A percentile compares a stretch with the other conserved stretches of the same genome.
phyloP scores from a whole-genome alignment of 2,113 vertebrate genomes.

The Eulacestoma nigropectus region DNA sequence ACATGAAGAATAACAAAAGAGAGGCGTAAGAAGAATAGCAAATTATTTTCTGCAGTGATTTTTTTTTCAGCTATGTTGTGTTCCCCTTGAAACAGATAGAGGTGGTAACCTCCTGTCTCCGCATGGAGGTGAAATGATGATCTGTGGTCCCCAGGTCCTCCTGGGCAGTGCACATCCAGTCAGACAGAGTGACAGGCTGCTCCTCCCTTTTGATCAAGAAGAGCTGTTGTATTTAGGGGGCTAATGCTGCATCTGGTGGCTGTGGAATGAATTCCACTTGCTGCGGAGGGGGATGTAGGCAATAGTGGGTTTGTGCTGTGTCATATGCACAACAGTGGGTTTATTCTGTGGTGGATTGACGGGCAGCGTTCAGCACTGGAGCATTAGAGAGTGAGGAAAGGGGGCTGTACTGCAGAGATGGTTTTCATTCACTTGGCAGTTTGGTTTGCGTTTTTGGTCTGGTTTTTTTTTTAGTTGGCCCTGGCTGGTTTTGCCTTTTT shows the following conservation, averaged over 20 bases:
- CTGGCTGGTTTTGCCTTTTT: constrained; percentile 13
- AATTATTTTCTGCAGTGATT: background rate
- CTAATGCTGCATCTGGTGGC: background rate
- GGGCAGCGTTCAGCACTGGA: background rate
- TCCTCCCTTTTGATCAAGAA: background rate
- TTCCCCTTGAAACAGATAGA: background rate
- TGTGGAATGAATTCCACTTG: background rate
- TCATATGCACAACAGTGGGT: background rate
- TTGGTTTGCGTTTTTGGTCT: background rate
- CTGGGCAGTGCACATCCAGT: background rate
- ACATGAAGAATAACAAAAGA: background rate
- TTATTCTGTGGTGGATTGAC: background rate
- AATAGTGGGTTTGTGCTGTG: background rate
- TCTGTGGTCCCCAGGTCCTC: background rate
- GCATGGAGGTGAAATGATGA: background rate
- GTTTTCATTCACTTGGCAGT: constrained; percentile 17
- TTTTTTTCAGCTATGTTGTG: background rate
- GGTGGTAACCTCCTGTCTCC: background rate
- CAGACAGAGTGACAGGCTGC: background rate
- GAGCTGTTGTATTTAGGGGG: background rate
- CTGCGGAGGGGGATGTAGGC: background rate
- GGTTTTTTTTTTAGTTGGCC: background rate
- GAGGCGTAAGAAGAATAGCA: background rate
- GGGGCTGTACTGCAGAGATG: background rate
- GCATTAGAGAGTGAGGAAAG: background rate